phyloP scores from a whole-genome alignment of 2,888 invertebrate species.

The Tachina grossa region DNA sequence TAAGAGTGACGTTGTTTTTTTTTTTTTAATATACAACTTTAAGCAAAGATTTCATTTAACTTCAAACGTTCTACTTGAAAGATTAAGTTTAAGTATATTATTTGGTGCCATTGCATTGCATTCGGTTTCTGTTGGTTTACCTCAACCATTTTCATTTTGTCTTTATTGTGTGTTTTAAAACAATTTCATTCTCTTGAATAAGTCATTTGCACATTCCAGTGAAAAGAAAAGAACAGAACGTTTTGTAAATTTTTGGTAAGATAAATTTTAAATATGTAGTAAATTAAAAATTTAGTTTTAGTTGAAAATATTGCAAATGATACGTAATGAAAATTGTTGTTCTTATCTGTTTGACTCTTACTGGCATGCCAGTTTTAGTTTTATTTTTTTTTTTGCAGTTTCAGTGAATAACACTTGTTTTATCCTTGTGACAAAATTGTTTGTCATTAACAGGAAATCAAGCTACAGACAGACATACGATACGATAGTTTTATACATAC shows the following conservation, averaged over 20 bases:
- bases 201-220: background rate
- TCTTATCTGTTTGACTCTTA: background rate
- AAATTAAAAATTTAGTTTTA: background rate
- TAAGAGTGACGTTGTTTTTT: too few relatives aligned
- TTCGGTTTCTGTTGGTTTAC: background rate
- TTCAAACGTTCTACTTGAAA: slow-evolving; percentile 5
- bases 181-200: background rate
- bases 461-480: too few relatives aligned
- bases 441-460: too few relatives aligned
- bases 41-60: slow-evolving; percentile 23
- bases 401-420: too few relatives aligned
- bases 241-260: background rate
- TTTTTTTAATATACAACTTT: background rate
- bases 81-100: background rate
- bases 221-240: background rate
- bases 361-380: too few relatives aligned
- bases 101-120: background rate
- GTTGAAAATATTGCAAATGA: background rate
- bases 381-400: too few relatives aligned
- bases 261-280: slow-evolving; percentile 1
- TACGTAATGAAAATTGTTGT: slow-evolving; percentile 10
- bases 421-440: too few relatives aligned
- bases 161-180: background rate
- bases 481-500: too few relatives aligned
- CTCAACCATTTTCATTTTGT: background rate